Evolutionary conservation across 2,113 vertebrate species (phyloP).

Genomic region (Festucalex cinctus): DNA sequence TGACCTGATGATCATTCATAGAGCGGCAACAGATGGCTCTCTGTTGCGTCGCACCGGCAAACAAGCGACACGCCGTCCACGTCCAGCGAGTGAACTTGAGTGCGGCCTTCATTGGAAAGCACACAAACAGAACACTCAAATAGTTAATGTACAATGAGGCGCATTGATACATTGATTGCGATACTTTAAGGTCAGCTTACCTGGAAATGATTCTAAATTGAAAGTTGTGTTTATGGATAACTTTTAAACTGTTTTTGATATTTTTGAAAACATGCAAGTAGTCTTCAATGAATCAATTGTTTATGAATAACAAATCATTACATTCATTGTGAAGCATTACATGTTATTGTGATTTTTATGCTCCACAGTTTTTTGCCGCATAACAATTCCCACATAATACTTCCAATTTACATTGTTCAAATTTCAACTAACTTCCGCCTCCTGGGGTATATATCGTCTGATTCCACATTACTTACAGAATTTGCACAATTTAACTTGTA

Average conservation of each 20-base stretch:
- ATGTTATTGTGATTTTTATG: background rate
- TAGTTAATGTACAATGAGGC: background rate
- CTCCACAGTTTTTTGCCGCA: too few relatives aligned
- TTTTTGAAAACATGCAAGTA: background rate
- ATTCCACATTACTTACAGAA: too few relatives aligned
- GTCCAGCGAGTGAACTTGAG: slow-evolving; percentile 34
- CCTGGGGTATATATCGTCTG: too few relatives aligned
- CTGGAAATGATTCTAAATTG: background rate
- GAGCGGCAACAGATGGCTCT: slow-evolving; percentile 45
- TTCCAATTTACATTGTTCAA: too few relatives aligned
- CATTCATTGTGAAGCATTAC: background rate
- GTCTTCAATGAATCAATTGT: too few relatives aligned
- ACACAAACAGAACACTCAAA: background rate
- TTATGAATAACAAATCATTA: too few relatives aligned
- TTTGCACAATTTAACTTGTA: too few relatives aligned
- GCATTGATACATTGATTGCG: background rate
- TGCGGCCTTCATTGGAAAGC: slow-evolving; percentile 20
- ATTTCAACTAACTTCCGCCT: too few relatives aligned
- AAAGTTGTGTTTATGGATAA: background rate
- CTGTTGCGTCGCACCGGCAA: slow-evolving; percentile 25
- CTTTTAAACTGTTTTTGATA: background rate
- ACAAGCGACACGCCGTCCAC: slow-evolving; percentile 30
- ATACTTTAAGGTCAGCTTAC: background rate
- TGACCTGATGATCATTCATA: slow-evolving; percentile 40
- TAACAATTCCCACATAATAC: too few relatives aligned